Evolutionary conservation across 2,888 invertebrate genomes (phyloP).

Genomic region (Mesochorus sp.): DNA sequence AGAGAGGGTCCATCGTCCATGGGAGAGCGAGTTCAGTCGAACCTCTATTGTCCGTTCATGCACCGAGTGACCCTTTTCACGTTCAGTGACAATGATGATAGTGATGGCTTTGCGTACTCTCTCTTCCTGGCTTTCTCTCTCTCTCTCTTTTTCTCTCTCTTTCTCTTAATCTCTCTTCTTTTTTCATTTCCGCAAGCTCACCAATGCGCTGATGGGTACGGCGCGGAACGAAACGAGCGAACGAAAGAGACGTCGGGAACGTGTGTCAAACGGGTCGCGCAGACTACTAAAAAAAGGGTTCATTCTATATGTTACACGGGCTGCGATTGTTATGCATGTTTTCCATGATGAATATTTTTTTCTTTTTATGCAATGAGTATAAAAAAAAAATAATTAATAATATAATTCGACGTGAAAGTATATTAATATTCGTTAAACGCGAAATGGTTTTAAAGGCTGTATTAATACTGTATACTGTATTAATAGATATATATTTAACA

Average conservation of each 20-base stretch:
- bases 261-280: conserved; percentile 19
- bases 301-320: neutral
- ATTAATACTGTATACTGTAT: too few relatives aligned
- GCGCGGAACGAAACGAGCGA: conserved; percentile 53
- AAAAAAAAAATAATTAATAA: too few relatives aligned
- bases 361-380: neutral
- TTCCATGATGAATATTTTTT: too few relatives aligned
- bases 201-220: conserved; percentile 46
- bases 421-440: too few relatives aligned
- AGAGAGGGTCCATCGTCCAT: conserved; percentile 26
- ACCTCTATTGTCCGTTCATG: conserved; percentile 50
- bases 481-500: too few relatives aligned
- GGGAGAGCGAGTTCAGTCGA: conserved; percentile 12
- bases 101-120: conserved; percentile 27
- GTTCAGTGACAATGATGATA: conserved; percentile 57
- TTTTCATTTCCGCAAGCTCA: conserved; percentile 20
- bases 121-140: neutral
- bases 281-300: conserved; percentile 17
- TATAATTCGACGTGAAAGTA: too few relatives aligned
- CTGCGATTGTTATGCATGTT: conserved; percentile 1
- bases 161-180: neutral
- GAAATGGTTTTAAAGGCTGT: too few relatives aligned
- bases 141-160: conserved; percentile 8
- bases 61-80: conserved; percentile 60
- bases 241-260: conserved; percentile 14